These are phyloP conservation scores for Lordiphosa andalusiaca DNA, from an alignment of 2,888 invertebrate genomes.

Conservation along the genomic window DNA sequence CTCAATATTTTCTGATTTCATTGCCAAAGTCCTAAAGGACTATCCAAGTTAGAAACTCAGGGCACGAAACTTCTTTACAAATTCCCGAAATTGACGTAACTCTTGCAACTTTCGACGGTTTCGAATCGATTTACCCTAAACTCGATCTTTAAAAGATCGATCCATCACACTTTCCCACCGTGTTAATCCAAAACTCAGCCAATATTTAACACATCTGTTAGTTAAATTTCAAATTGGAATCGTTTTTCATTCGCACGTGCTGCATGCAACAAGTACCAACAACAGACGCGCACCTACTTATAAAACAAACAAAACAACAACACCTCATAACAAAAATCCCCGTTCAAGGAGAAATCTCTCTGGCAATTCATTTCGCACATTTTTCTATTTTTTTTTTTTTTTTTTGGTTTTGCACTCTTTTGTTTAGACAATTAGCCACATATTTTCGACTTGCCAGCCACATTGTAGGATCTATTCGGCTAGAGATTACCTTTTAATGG, in stretches of 20 bases:
- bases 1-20: too few species aligned
- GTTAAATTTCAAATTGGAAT: constrained; percentile 3
- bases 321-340: constrained; percentile 2
- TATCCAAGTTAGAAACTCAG: too few species aligned
- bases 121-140: too few species aligned
- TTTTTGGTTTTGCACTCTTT: constrained; percentile 8
- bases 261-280: constrained; percentile 7
- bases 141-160: too few species aligned
- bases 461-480: constrained; percentile 9
- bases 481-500: constrained; percentile 41
- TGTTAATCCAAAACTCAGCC: too few species aligned
- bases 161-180: too few species aligned
- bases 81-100: too few species aligned
- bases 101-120: too few species aligned
- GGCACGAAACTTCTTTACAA: too few species aligned
- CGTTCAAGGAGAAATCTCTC: constrained; percentile 7
- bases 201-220: too few species aligned
- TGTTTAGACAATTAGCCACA: constrained; percentile 43
- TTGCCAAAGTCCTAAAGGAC: too few species aligned
- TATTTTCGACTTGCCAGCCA: constrained; percentile 6
- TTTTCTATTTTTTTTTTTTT: neutral
- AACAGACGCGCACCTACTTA: neutral
- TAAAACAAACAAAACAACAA: neutral
- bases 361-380: constrained; percentile 29
- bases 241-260: constrained; percentile 10